Conservation (phyloP, 2,888 invertebrate species). For the Altica lythri region DNA sequence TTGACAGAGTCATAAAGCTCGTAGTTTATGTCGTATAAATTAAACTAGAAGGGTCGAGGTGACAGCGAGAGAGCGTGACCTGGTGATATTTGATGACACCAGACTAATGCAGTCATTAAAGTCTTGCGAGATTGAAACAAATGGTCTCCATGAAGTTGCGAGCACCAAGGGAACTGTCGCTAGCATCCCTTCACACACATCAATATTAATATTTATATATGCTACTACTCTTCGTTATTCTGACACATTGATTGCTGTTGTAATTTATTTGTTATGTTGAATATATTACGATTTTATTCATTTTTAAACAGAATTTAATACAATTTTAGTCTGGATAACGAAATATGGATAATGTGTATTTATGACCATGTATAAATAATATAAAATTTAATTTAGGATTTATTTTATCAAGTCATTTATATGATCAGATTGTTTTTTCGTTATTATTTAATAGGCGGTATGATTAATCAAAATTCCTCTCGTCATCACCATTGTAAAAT, state of each 20-base stretch:
- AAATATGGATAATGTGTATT: too few relatives aligned
- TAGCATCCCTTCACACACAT: constrained; percentile 60
- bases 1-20: constrained; percentile 36
- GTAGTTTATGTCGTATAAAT: constrained; percentile 39
- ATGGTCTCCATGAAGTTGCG: constrained; percentile 53
- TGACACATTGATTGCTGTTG: constrained; percentile 33
- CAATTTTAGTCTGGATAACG: too few relatives aligned
- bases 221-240: constrained; percentile 31
- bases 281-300: too few relatives aligned
- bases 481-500: too few relatives aligned
- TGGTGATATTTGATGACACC: constrained; percentile 46
- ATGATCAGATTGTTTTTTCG: too few relatives aligned
- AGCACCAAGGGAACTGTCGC: constrained; percentile 56
- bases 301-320: too few relatives aligned
- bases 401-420: too few relatives aligned
- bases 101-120: constrained; percentile 51
- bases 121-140: constrained; percentile 61
- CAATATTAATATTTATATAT: constrained; percentile 49
- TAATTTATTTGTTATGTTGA: constrained; percentile 20
- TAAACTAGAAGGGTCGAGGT: constrained; percentile 38
- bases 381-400: too few relatives aligned
- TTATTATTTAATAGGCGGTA: too few relatives aligned
- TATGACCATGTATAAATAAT: too few relatives aligned
- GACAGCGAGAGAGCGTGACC: constrained; percentile 41
- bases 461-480: too few relatives aligned